phyloP scores from a whole-genome alignment of 53 echinoderm and acorn worm species.

The Crossaster papposus region DNA sequence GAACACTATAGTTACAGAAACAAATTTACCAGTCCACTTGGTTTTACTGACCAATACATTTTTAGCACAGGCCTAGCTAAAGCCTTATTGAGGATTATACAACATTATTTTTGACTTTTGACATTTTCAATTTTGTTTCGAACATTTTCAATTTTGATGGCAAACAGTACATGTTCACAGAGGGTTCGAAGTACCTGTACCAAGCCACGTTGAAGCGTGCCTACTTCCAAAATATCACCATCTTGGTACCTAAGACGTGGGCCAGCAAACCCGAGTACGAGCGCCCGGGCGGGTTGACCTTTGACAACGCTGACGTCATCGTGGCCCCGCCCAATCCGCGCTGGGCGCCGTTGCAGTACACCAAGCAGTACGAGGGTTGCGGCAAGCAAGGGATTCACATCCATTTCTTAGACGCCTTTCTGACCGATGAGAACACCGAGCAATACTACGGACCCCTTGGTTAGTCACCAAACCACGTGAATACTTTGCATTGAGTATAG shows the following conservation, averaged over 20 bases:
- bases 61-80: too few relatives aligned
- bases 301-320: constrained; percentile 80
- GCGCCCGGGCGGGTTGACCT: constrained; percentile 61
- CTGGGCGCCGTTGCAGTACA: constrained; percentile 72
- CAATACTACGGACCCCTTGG: constrained; percentile 66
- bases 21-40: too few relatives aligned
- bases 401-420: constrained; percentile 70
- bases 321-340: constrained; percentile 73
- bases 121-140: neutral
- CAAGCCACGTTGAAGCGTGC: constrained; percentile 65
- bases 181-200: constrained; percentile 74
- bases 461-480: constrained; percentile 29
- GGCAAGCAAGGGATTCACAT: constrained; percentile 74
- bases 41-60: too few relatives aligned
- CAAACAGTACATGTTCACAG: constrained; percentile 74
- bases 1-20: too few relatives aligned
- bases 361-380: constrained; percentile 78
- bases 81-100: too few relatives aligned
- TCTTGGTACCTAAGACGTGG: constrained; percentile 76
- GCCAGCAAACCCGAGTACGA: constrained; percentile 39
- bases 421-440: constrained; percentile 41
- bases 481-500: too few relatives aligned
- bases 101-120: neutral
- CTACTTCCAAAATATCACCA: constrained; percentile 73
- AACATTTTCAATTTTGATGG: neutral